Percentiles rank a stretch among this genome's conserved stretches.
Conservation (phyloP, 2,797 vertebrate species). For the Sebastes matsubarae region DNA sequence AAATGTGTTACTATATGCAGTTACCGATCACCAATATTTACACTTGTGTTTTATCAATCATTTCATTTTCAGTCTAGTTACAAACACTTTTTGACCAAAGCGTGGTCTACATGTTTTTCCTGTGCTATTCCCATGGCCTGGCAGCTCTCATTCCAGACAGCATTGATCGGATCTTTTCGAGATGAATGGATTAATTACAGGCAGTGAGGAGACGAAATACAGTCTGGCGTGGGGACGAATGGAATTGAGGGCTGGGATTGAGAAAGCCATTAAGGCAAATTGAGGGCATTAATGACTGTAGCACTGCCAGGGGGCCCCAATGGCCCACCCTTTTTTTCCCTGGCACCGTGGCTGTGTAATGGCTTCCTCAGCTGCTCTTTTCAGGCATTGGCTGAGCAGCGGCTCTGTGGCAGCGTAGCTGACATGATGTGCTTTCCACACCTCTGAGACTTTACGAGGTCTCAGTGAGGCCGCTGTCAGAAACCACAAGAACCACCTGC, state of each 20-base stretch:
- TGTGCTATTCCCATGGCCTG: conserved; percentile 45
- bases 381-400: conserved; percentile 38
- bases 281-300: conserved; percentile 87
- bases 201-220: conserved; percentile 75
- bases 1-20: conserved; percentile 32
- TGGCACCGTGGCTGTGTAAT: conserved; percentile 68
- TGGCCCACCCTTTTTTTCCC: conserved; percentile 63
- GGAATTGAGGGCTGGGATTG: conserved; percentile 72
- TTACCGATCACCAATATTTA: conserved; percentile 38
- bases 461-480: conserved; percentile 41
- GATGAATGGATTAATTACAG: conserved; percentile 89
- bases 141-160: conserved; percentile 66
- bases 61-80: conserved; percentile 33
- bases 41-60: conserved; percentile 35
- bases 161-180: conserved; percentile 83
- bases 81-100: conserved; percentile 19
- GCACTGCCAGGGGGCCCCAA: conserved; percentile 70
- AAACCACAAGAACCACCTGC: conserved; percentile 53
- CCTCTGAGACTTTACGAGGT: conserved; percentile 51
- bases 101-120: conserved; percentile 41
- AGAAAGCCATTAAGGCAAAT: conserved; percentile 86
- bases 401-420: conserved; percentile 29
- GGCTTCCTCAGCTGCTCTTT: conserved; percentile 67
- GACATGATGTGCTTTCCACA: conserved; percentile 53
- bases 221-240: conserved; percentile 72